phyloP scores from a whole-genome alignment of 2,797 vertebrate genomes.

The Calcarius lapponicus region DNA sequence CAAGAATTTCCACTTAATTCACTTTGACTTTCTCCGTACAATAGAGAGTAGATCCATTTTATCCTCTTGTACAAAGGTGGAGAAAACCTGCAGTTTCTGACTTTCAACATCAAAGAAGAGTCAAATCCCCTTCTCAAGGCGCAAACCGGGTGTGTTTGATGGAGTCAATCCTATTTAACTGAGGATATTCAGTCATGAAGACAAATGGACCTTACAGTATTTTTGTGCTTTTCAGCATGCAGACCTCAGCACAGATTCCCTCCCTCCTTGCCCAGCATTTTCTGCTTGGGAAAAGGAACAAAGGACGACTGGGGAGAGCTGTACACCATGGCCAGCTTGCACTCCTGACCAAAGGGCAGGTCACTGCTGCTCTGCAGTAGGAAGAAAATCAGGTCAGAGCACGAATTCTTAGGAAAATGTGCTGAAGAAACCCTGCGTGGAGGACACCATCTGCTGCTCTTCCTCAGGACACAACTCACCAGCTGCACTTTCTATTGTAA shows the following conservation, averaged over 20 bases:
- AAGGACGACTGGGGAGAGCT: not conserved
- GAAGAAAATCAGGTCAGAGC: not conserved
- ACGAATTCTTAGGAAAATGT: not conserved
- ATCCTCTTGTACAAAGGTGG: not conserved
- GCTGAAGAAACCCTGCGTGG: fast-evolving
- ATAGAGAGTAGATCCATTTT: not conserved
- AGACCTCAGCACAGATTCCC: not conserved
- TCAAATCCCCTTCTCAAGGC: not conserved
- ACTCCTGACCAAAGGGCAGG: not conserved
- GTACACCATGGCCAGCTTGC: not conserved
- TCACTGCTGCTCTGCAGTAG: not conserved
- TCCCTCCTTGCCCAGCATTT: not conserved
- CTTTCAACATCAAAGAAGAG: not conserved
- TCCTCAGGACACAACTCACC: not conserved
- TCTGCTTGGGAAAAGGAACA: not conserved
- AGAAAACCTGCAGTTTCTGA: not conserved
- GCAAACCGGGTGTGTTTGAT: not conserved
- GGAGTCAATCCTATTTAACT: not conserved
- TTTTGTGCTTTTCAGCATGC: not conserved
- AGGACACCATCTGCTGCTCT: not conserved
- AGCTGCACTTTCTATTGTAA: not conserved
- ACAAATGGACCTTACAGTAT: not conserved
- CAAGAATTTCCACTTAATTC: not conserved
- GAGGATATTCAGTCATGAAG: not conserved
- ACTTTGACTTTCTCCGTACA: not conserved